Conservation (phyloP, 2,113 vertebrate species). For the Mellivora capensis region DNA sequence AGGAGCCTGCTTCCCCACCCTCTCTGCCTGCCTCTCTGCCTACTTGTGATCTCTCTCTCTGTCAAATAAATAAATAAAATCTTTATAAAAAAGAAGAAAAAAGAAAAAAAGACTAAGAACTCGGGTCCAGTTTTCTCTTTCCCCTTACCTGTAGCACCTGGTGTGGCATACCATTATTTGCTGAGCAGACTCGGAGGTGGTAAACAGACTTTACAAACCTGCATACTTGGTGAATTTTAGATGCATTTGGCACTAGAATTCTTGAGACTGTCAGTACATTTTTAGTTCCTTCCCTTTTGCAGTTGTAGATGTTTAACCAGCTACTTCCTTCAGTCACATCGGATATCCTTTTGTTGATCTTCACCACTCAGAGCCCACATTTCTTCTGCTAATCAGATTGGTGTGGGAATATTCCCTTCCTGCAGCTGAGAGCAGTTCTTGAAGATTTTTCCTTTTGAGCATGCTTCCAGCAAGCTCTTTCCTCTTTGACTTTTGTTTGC, state of each 20-base stretch:
- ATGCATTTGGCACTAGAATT: background rate
- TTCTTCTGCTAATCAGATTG: slow-evolving; percentile 38
- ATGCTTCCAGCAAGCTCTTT: slow-evolving; percentile 66
- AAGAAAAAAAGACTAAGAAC: background rate
- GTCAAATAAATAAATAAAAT: too few species aligned
- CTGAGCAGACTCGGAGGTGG: background rate
- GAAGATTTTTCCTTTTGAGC: slow-evolving; percentile 65
- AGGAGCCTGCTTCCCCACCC: too few species aligned
- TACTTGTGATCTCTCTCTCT: too few species aligned
- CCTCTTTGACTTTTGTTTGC: slow-evolving; percentile 53
- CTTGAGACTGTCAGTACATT: background rate
- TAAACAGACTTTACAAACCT: background rate
- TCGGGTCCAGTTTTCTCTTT: background rate
- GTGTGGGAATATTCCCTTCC: background rate
- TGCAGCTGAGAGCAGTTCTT: slow-evolving; percentile 16
- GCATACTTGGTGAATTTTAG: background rate
- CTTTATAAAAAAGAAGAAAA: too few species aligned
- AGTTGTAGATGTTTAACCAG: slow-evolving; percentile 4
- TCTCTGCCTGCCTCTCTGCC: too few species aligned
- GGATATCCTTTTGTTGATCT: slow-evolving; percentile 1
- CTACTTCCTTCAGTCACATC: background rate
- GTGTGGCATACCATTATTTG: background rate
- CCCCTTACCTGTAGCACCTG: background rate
- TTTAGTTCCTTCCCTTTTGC: background rate
- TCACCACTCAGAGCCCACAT: background rate